Percentiles rank a stretch among this genome's conserved stretches.
These are phyloP conservation scores for Sphecodes monilicornis DNA, from an alignment of 2,888 invertebrate species.

Conservation along the genomic window DNA sequence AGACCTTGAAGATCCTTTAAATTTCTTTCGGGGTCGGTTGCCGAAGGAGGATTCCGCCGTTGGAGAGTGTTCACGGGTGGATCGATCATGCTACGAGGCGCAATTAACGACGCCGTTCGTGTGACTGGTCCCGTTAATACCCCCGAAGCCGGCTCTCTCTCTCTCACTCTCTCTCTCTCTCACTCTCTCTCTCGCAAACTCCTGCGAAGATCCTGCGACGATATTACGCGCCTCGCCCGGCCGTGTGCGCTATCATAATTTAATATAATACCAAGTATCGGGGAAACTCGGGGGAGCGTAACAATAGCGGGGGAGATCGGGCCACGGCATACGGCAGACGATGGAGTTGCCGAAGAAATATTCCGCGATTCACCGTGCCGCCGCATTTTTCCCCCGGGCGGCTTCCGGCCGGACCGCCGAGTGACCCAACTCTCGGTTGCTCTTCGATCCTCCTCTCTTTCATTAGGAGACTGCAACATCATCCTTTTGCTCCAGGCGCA, in stretches of 20 bases:
- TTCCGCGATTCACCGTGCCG: constrained; percentile 65
- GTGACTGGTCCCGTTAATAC: constrained; percentile 34
- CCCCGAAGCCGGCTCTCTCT: constrained; percentile 57
- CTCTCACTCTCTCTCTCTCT: constrained; percentile 24
- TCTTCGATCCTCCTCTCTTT: not conserved
- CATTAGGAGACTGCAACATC: not conserved
- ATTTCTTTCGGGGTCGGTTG: not conserved
- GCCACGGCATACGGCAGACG: constrained; percentile 39
- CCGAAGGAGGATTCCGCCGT: not conserved
- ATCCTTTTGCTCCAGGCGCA: not conserved
- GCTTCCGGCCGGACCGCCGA: constrained; percentile 35
- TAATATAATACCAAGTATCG: constrained; percentile 75
- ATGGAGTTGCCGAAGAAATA: constrained; percentile 70
- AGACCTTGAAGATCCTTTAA: not conserved
- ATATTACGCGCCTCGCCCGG: constrained; percentile 47
- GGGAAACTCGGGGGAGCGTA: constrained; percentile 73
- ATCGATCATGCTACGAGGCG: constrained; percentile 22
- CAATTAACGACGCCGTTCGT: constrained; percentile 37
- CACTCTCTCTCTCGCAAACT: constrained; percentile 22
- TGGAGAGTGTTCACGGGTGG: not conserved
- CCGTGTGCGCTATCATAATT: constrained; percentile 72
- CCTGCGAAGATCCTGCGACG: constrained; percentile 55
- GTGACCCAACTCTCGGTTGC: constrained; percentile 35
- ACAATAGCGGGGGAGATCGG: constrained; percentile 65
- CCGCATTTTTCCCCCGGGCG: constrained; percentile 52